Base-by-base conservation (phyloP, 2,113 vertebrate genomes). In the Cathartes aura region DNA sequence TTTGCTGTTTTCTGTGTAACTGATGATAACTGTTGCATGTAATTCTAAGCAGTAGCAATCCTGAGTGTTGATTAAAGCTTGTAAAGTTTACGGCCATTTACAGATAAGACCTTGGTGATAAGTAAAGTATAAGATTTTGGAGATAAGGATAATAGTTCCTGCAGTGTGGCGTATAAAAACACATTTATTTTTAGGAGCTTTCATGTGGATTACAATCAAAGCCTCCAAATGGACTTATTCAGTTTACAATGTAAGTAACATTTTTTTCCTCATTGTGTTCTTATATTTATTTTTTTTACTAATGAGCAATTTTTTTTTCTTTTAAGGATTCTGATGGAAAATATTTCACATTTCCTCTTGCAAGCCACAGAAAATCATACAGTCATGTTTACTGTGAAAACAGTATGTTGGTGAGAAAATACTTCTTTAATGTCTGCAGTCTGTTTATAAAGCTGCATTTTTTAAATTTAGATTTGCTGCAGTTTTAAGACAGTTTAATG, bases 361-460 rank as follows among this genome's bases (percentile, higher is more conserved):
- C 98, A 80, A 99, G 98, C 96, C 99, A 99, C 80, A 99, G 99
- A 96, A 99, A 98, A 97, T 98, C 97, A 64, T 99, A 99, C 97
- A 99, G 98, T 95, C 99, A 99, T 70, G 98, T 99, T 95, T 99
- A 99, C 94, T 99, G 99, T 97, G 98, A 99, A 94, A 99, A 97
- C 98, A 99, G 89, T 97, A 99, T 99, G 97, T 93, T 99, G 99
- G 99, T 99, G 97, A 99, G 99, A 97, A 89, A 95, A 92, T 72
- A 53, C 14, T 70, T 68, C n/a, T 72, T 81, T 82, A 47, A 47
- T 66, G 20, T 72, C 56, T 55, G n/a, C 12, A 53, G 6, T 72
- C 91, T 3, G 0, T 70, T 91, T 82, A 8, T 64, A 64, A 75
- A 87, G 21, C 18, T 93, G 19, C 47, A 11, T 0, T 48, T 11